Base-by-base conservation (phyloP, 2,113 vertebrate genomes). In the Xenotilapia leptura region DNA sequence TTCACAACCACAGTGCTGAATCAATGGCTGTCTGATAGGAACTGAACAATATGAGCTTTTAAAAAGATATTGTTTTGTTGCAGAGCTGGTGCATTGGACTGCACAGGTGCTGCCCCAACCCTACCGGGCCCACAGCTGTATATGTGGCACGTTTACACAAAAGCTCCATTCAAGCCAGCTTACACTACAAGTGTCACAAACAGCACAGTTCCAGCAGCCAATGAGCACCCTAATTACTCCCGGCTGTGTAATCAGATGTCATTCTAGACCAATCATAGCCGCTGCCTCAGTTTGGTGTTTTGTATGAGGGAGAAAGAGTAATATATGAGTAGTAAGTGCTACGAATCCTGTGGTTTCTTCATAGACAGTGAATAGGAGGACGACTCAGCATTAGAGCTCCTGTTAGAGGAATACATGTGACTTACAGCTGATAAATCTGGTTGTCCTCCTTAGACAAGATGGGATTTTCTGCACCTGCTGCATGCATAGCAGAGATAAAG, bases 221-320 rank as follows among this genome's bases (percentile, higher is more conserved):
- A 94, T 94, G 58, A 83, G 85, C 49, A 45, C 7, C 21, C 84
- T 53, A 28, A 86, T 86, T 4, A 56, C 49, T 79, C 79, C 77
- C 15, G 13, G 80, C 82, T 85, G 83, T 81, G 60, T 42, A 88
- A 92, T 94, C 93, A 95, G 88, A 93, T 94, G 94, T 92, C 84
- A 83, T 81, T 92, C 51, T 90, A 12, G 36, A 65, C 94, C 94
- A 93, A 94, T 94, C 85, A 55, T 54, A 58, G 79, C 65, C 0
- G 2, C 70, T 82, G 21, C 42, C 42, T 80, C 11, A 2, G 55
- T 49, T 54, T 70, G 80, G 60, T 26, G 60, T 21, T 70, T 77
- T 17, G 23, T 85, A 77, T 79, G 17, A 80, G 42, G 7, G 55
- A 75, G 62, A 65, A 28, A 49, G n/a, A 73, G 77, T 45, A 11